Evolutionary conservation across 2,797 vertebrate species (phyloP).

Genomic region (Cephalopachus bancanus): DNA sequence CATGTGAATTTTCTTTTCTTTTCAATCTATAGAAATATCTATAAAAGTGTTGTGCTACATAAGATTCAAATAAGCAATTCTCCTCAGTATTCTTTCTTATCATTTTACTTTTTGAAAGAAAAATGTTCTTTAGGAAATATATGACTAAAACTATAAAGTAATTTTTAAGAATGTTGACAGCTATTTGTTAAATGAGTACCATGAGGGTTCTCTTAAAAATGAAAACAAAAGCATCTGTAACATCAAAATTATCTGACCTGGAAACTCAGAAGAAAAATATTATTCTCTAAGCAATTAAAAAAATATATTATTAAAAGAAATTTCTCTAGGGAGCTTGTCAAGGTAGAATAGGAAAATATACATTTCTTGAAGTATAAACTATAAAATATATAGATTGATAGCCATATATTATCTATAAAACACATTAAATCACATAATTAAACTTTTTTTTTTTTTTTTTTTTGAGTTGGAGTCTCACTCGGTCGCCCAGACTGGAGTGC

Average conservation of each 20-base stretch:
- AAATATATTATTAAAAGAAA: slow-evolving; percentile 3
- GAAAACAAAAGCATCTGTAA: slow-evolving; percentile 46
- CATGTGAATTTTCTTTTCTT: slow-evolving; percentile 39
- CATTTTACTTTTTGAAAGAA: slow-evolving; percentile 64
- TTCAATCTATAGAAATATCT: background rate
- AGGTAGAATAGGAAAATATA: background rate
- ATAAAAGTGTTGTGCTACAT: slow-evolving; percentile 36
- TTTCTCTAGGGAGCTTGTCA: background rate
- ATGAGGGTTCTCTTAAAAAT: slow-evolving; percentile 23
- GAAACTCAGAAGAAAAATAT: slow-evolving; percentile 34
- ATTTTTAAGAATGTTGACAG: slow-evolving; percentile 55
- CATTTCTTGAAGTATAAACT: background rate
- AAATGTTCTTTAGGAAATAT: slow-evolving; percentile 2
- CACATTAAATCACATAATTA: background rate
- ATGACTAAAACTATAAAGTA: slow-evolving; percentile 24
- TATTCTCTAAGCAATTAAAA: slow-evolving; percentile 30
- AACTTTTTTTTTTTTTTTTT: slow-evolving; percentile 5
- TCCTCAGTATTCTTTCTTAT: slow-evolving; percentile 17
- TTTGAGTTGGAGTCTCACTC: no score
- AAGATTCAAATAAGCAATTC: slow-evolving; percentile 52
- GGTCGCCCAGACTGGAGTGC: no score
- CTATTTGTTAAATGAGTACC: slow-evolving; percentile 61
- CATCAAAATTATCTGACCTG: slow-evolving; percentile 51
- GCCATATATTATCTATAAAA: background rate
- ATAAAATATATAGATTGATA: background rate